These are phyloP conservation scores for Aeoliscus strigatus DNA, from an alignment of 2,797 vertebrate species.

Conservation along the genomic window DNA sequence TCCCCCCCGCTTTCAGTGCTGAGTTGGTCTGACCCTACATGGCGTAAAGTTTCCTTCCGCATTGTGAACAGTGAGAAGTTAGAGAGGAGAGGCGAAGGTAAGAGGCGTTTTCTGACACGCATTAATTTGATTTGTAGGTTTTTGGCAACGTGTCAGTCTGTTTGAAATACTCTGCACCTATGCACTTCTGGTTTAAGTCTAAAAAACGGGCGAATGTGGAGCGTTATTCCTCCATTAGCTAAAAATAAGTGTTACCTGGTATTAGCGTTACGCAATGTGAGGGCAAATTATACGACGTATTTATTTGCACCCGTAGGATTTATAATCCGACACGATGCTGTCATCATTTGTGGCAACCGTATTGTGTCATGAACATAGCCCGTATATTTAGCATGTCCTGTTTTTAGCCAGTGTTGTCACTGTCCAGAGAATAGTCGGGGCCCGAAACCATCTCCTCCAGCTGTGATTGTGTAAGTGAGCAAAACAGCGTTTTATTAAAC, in stretches of 20 bases:
- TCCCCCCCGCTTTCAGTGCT: constrained; percentile 7
- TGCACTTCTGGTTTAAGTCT: too few relatives aligned
- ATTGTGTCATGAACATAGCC: too few relatives aligned
- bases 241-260: not conserved
- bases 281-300: too few relatives aligned
- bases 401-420: constrained; percentile 2
- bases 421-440: constrained; percentile 28
- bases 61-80: constrained; percentile 33
- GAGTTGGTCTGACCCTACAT: constrained; percentile 52
- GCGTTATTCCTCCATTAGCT: constrained; percentile 6
- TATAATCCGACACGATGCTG: too few relatives aligned
- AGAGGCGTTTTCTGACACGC: not conserved
- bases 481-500: too few relatives aligned
- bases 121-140: not conserved
- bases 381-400: not conserved
- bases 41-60: constrained; percentile 66
- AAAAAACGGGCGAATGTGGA: rapidly evolving
- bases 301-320: too few relatives aligned
- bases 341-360: too few relatives aligned
- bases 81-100: constrained; percentile 49
- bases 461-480: too few relatives aligned
- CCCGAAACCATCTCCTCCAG: constrained; percentile 1
- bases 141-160: constrained; percentile 14
- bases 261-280: constrained; percentile 35
- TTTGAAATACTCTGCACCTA: not conserved